Evolutionary conservation across 2,113 vertebrate species (phyloP), one percentile per base, ranked within the genome.

Genomic region (Brachypodius melanocephalos): DNA sequence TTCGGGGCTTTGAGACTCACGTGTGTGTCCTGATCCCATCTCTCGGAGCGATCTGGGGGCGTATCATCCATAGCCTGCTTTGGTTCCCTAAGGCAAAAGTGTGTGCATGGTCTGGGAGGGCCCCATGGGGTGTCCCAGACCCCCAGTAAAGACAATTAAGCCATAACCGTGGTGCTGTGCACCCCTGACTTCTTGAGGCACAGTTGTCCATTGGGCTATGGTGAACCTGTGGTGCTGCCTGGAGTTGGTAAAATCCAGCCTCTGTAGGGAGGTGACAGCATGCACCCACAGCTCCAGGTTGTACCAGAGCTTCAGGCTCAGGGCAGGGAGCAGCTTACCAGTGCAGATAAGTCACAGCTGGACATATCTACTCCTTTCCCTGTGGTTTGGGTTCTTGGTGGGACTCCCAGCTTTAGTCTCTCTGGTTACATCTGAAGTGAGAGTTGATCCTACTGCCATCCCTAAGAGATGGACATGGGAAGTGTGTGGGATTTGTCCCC

Each of bases 161-260:
- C 42, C 0, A 0, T 73, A 74, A 34, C 42, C 51, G 3, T 24
- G 42, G 40, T 9, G 3, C 9, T 62, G 29, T 45, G 34, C 25
- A 9, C 62, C 10, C n/a, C 38, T 11, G 5, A 19, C 57, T 57
- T 51, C 36, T 31, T 40, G 28, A 67, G 52, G 62, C 31, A 24
- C 61, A 61, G 32, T 22, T 1, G 0, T 61, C 38, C 29, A 8
- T 13, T 51, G 31, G n/a, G 46, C 36, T 24, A 10, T 0, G 0
- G 12, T 52, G 73, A 84, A 14, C 42, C 51, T 1, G 17, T 46
- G 38, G 31, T 76, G 40, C 73, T 89, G 54, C 38, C 61, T 75
- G 74, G 38, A 31, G 49, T 6, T 85, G 51, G 67, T 67, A 62
- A 59, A 62, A 48, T 43, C 4, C 51, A 54, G 32, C 65, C 32